These are phyloP conservation scores for Gymnoscelis rufifasciata DNA, from an alignment of 2,888 invertebrate genomes.

Conservation along the genomic window DNA sequence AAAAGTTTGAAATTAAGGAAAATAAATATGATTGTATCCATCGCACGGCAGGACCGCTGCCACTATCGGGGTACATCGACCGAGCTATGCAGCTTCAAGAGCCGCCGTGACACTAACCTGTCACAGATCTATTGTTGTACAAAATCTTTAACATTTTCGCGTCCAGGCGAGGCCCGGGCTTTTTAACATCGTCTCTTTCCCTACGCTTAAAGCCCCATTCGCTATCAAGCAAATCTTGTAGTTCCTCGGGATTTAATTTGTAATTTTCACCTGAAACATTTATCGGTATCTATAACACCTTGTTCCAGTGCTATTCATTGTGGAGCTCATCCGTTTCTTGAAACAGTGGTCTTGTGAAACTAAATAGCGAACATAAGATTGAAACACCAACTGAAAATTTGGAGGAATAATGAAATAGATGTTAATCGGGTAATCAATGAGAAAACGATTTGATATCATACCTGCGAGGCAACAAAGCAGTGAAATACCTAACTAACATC, in stretches of 20 bases:
- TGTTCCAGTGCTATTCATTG: conserved; percentile 41
- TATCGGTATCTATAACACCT: conserved; percentile 61
- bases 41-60: conserved; percentile 41
- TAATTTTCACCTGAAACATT: conserved; percentile 78
- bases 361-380: conserved; percentile 42
- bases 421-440: conserved; percentile 41
- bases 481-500: conserved; percentile 53
- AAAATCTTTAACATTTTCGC: conserved; percentile 80
- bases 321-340: conserved; percentile 35
- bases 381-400: conserved; percentile 43
- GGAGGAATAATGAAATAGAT: conserved; percentile 38
- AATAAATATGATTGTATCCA: conserved; percentile 37
- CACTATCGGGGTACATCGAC: conserved; percentile 57
- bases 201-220: conserved; percentile 91
- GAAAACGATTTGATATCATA: conserved; percentile 47
- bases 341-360: conserved; percentile 41
- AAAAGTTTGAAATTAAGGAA: conserved; percentile 45
- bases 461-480: conserved; percentile 58
- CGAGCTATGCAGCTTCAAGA: conserved; percentile 55
- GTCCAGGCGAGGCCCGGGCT: conserved; percentile 92
- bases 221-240: conserved; percentile 81
- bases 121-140: conserved; percentile 73
- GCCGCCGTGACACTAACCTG: conserved; percentile 76
- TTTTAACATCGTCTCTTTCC: conserved; percentile 95
- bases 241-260: conserved; percentile 71